Base-by-base conservation (phyloP, 2,113 vertebrate species). In the Saimiri boliviensis region DNA sequence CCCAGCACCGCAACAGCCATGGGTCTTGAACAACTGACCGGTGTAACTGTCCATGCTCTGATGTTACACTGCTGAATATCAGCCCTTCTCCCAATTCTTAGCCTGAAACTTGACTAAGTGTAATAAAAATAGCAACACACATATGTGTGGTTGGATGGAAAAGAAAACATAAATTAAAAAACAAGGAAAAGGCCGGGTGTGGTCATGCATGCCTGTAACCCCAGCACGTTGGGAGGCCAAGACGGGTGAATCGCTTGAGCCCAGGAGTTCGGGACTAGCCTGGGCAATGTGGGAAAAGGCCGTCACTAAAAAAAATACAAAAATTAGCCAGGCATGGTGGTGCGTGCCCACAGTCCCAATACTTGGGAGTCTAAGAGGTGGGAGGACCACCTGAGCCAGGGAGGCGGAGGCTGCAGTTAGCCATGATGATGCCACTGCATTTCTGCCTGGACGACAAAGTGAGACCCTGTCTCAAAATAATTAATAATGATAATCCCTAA, bases 21-120 rank as follows among this genome's bases (percentile, higher is more conserved):
- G 42, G 83, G 74, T 54, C 45, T 66, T 47, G 30, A 54, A 54
- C 58, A 42, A 56, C 35, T 5, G 20, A 70, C 3, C 4, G 0
- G 7, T 13, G 8, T 0, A 6, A 89, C 32, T 45, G 23, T 37
- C n/a, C 2, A 14, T 3, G 35, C 35, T 35, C 20, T 25, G 25
- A 74, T 0, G 25, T 20, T 8, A 35, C 23, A 10, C 1, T 27
- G 49, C 27, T 49, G 30, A 21, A 2, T 1, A 14, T 19, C 13
- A 94, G 14, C n/a, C 32, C 60, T 25, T n/a, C 32, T 20, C 32
- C 32, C 45, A 25, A 23, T 35, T 52, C 45, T 37, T 52, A 70
- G 13, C 40, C 42, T 10, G 7, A 47, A 35, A 16, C 30, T 35
- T 23, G 32, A 47, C 16, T 37, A 37, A 86, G 21, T 70, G 35